These are phyloP conservation scores for Zoanthus sansibaricus DNA, from an alignment of 92 coral and sea anemone genomes.

Conservation along the genomic window DNA sequence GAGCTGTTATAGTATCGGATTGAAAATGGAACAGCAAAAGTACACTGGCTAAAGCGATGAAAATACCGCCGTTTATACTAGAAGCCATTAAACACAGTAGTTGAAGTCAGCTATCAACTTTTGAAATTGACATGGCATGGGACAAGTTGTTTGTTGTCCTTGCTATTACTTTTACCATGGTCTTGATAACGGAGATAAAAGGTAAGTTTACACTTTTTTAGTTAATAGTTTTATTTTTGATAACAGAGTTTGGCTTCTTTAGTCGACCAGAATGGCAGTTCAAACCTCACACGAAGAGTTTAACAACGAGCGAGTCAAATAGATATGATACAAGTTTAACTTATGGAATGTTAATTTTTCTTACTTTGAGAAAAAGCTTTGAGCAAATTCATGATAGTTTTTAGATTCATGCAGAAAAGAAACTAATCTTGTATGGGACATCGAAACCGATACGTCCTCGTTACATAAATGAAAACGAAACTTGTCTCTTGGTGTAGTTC, in stretches of 20 bases:
- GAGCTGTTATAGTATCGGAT: not conserved
- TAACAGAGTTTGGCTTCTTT: no score
- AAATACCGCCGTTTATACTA: not conserved
- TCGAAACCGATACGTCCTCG: no score
- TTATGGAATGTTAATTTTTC: no score
- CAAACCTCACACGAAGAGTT: not conserved
- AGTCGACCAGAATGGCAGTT: no score
- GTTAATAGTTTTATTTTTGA: not conserved
- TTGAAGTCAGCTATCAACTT: constrained; percentile 1
- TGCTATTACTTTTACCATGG: not conserved
- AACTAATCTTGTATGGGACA: no score
- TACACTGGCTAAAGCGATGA: not conserved
- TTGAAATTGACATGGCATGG: constrained; percentile 1
- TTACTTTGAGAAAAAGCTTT: no score
- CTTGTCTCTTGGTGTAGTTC: no score
- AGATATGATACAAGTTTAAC: no score
- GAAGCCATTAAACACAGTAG: not conserved
- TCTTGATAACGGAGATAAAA: constrained; percentile 19
- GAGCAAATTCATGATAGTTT: no score
- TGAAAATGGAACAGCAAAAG: not conserved
- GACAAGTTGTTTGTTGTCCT: constrained; percentile 23
- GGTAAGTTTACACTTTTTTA: constrained; percentile 1
- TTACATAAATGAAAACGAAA: no score
- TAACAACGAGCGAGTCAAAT: no score
- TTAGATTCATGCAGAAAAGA: no score